phyloP scores from a whole-genome alignment of 2,113 vertebrate genomes.

The Pyxicephalus adspersus region DNA sequence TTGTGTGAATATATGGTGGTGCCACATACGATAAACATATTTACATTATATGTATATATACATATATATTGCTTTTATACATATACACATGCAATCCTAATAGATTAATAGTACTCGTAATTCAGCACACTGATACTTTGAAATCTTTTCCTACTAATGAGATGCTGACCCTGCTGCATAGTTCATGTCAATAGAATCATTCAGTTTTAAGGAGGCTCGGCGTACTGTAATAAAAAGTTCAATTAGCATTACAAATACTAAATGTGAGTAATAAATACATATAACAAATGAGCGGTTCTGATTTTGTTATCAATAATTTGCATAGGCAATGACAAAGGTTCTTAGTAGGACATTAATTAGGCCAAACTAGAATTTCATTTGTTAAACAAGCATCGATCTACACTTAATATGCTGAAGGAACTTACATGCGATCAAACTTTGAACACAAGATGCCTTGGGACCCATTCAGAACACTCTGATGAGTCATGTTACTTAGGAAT shows the following conservation, averaged over 20 bases:
- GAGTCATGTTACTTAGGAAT: slow-evolving; percentile 27
- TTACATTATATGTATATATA: too few species aligned
- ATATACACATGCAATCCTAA: too few species aligned
- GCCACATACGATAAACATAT: too few species aligned
- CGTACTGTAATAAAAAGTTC: slow-evolving; percentile 34
- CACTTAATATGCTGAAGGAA: slow-evolving; percentile 1
- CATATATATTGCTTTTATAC: too few species aligned
- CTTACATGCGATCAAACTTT: slow-evolving; percentile 12
- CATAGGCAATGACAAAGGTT: slow-evolving; percentile 37
- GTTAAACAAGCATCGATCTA: slow-evolving; percentile 51
- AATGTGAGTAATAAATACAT: slow-evolving; percentile 20
- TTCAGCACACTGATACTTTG: background rate
- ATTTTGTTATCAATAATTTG: slow-evolving; percentile 29
- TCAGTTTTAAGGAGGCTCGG: background rate
- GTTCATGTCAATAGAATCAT: background rate
- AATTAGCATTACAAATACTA: slow-evolving; percentile 29
- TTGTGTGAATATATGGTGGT: too few species aligned
- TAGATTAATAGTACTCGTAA: background rate
- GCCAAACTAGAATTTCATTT: slow-evolving; percentile 34
- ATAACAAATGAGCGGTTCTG: slow-evolving; percentile 6
- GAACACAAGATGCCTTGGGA: slow-evolving; percentile 18
- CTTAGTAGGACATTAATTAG: slow-evolving; percentile 40
- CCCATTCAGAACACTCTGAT: background rate
- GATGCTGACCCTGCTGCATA: slow-evolving; percentile 8
- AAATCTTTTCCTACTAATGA: slow-evolving; percentile 15